These are phyloP conservation scores for Ips typographus DNA, from an alignment of 1,140 invertebrate species.

Conservation along the genomic window DNA sequence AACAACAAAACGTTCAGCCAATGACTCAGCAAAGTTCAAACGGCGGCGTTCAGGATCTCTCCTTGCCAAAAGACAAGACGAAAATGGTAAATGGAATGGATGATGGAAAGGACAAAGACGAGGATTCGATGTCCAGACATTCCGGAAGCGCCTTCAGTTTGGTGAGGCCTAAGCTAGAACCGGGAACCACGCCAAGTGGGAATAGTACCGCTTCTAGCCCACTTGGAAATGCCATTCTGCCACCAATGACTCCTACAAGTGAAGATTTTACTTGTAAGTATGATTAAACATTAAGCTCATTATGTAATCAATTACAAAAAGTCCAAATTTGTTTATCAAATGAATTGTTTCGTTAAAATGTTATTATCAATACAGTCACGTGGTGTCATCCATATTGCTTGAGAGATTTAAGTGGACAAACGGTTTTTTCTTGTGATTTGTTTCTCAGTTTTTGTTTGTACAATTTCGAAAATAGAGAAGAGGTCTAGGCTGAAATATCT, in stretches of 20 bases:
- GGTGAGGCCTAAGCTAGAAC: slow-evolving; percentile 77
- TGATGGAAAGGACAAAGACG: slow-evolving; percentile 53
- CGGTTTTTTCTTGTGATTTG: no score
- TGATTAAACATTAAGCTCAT: no score
- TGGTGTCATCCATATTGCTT: no score
- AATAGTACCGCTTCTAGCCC: slow-evolving; percentile 72
- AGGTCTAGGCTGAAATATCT: no score
- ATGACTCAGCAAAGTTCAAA: slow-evolving; percentile 61
- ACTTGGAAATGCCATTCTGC: slow-evolving; percentile 77
- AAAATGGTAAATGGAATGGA: slow-evolving; percentile 68
- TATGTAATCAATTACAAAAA: no score
- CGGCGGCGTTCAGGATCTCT: slow-evolving; percentile 81
- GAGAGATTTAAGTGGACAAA: no score
- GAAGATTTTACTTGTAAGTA: slow-evolving; percentile 69
- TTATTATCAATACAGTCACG: no score
- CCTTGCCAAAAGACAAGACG: slow-evolving; percentile 75
- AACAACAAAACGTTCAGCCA: slow-evolving; percentile 57
- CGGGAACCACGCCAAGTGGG: slow-evolving; percentile 62
- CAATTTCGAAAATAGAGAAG: no score
- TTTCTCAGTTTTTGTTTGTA: no score
- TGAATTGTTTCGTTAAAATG: no score
- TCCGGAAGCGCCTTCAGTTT: slow-evolving; percentile 82
- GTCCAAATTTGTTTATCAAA: no score
- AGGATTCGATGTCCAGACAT: slow-evolving; percentile 71
- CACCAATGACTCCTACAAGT: slow-evolving; percentile 72